Evolutionary conservation across 2,113 vertebrate genomes (phyloP).

Genomic region (Dipodomys stephensi): DNA sequence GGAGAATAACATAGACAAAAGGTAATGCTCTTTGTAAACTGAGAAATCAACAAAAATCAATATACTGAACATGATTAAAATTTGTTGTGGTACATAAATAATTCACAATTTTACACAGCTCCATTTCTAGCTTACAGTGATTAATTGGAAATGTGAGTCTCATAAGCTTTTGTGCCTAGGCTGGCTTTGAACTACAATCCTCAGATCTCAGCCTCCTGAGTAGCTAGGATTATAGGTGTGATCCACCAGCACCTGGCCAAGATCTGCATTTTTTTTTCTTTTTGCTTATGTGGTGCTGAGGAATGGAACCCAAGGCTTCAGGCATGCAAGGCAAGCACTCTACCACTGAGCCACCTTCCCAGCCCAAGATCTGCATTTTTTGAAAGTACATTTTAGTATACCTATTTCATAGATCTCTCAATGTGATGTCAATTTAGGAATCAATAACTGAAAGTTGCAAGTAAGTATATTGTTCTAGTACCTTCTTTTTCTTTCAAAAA

Average conservation of each 20-base stretch:
- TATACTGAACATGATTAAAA: neutral
- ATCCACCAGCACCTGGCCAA: neutral
- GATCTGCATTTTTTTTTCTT: neutral
- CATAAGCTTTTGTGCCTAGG: too few relatives aligned
- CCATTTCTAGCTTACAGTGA: too few relatives aligned
- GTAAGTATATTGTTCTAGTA: constrained; percentile 14
- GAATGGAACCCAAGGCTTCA: too few relatives aligned
- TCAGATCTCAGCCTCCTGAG: too few relatives aligned
- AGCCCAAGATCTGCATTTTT: neutral
- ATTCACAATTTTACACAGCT: neutral
- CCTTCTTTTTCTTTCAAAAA: constrained; percentile 3
- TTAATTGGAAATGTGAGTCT: too few relatives aligned
- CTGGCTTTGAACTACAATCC: too few relatives aligned
- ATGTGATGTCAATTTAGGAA: constrained; percentile 1
- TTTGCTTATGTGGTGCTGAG: too few relatives aligned
- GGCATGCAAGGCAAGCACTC: too few relatives aligned
- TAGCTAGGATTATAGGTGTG: too few relatives aligned
- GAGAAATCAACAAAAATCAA: constrained; percentile 17
- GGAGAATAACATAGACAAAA: neutral
- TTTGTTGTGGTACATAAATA: neutral
- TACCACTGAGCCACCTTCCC: too few relatives aligned
- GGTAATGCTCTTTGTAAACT: constrained; percentile 4
- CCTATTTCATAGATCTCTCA: constrained; percentile 24
- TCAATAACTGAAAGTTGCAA: constrained; percentile 35
- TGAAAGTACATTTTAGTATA: neutral